These are phyloP conservation scores for Cassiopea andromeda DNA, from an alignment of 30 jellyfish, hydroid and myxozoan species.

Conservation along the genomic window DNA sequence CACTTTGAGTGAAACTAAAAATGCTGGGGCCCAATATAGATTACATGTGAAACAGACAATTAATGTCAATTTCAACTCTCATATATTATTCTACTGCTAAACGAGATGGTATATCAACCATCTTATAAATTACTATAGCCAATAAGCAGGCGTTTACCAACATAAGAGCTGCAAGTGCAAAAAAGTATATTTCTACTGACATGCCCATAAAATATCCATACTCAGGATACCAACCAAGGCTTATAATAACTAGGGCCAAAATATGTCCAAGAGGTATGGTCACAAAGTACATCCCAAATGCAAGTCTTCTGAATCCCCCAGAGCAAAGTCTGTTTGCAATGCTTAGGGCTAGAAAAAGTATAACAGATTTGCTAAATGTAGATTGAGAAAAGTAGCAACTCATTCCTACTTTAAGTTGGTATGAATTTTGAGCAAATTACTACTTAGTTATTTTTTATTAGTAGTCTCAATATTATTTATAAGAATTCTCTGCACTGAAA, in stretches of 20 bases:
- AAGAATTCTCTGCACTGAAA: no score
- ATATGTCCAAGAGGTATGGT: slow-evolving; percentile 57
- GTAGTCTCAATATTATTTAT: no score
- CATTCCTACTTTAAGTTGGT: neutral
- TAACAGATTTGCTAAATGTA: neutral
- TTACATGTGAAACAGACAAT: no score
- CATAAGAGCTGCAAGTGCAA: slow-evolving; percentile 32
- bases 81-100: neutral
- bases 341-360: slow-evolving; percentile 35
- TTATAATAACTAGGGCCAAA: slow-evolving; percentile 45
- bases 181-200: slow-evolving; percentile 25
- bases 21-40: no score
- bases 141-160: neutral
- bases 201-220: slow-evolving; percentile 3
- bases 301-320: slow-evolving; percentile 58
- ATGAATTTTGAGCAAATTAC: neutral
- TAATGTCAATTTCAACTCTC: no score
- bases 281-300: slow-evolving; percentile 34
- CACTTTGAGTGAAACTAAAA: no score
- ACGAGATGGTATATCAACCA: slow-evolving; percentile 39
- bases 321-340: slow-evolving; percentile 52
- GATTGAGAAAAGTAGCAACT: neutral
- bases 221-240: slow-evolving; percentile 44
- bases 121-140: slow-evolving; percentile 29
- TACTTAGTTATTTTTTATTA: neutral